Evolutionary conservation across 2,797 vertebrate species (phyloP), one percentile per base, ranked within the genome.

Genomic region (Leucoraja ocellata): DNA sequence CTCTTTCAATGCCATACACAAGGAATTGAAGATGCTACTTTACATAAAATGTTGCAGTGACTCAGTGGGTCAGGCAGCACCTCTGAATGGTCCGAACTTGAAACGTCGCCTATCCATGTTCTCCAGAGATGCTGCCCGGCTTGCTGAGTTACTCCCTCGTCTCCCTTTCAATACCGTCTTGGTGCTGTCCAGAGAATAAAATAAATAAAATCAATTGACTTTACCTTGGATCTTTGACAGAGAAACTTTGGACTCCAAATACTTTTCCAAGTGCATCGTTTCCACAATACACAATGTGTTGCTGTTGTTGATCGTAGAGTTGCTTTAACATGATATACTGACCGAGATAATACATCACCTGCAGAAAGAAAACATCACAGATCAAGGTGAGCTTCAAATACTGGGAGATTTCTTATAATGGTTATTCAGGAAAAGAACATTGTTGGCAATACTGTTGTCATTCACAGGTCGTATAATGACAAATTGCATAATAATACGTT

Each of bases 321-420:
- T 99, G 97, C 95, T 97, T 98, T 94, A 97, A 96, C 96, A 98
- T 97, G 94, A 99, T 99, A 94, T 99, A 99, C 94, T 99, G 98
- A 68, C 99, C 99, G 80, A 99, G 95, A 95, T 98, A 98, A 95
- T 98, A 98, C 98, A 99, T 98, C 93, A 99, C 98, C 99, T 99
- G 94, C 0, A 93, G 2, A 23, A 95, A 1, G 71, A 94, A 84
- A 93, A 93, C 0, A 78, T 0, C 46, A 28, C 18, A 2, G 0
- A 1, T 36, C 32, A 25, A 58, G 54, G 28, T 21, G 18, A 28
- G 77, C 16, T 36, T 78, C n/a, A 36, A 78, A 36, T 10, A 36
- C n/a, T 10, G 13, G 77, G 77, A 13, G 28, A 77, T 10, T 1
- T n/a, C 36, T 32, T 78, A 36, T 78, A 78, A 78, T 36, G 11